Base-by-base conservation (phyloP, 2,797 vertebrate genomes). In the Xiphophorus birchmanni region DNA sequence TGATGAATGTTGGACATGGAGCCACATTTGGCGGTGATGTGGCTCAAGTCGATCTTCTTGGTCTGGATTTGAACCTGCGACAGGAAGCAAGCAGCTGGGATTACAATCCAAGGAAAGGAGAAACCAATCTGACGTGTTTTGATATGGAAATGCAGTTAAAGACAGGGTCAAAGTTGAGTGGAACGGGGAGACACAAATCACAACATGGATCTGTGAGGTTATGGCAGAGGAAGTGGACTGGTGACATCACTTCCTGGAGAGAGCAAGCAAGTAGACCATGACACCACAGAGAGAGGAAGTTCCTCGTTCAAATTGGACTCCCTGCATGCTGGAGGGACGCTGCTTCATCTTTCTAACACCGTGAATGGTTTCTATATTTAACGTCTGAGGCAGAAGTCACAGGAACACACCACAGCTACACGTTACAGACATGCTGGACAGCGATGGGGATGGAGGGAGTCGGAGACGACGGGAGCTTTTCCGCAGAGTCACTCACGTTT, bases 31-130 rank as follows among this genome's bases (percentile, higher is more conserved):
- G 98, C 91, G 74, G 98, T 98, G 90, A 99, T 83, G 45, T 99
- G 97, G 94, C 97, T 98, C 92, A 99, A 71, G 87, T 99, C 97
- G 0, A 98, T 96, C 96, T 99, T 99, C 97, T 99, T 97, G 88
- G 94, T 96, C 93, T 97, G 97, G 82, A 99, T 99, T 80, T 98
- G 97, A 82, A 99, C 78, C 98, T 99, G 94, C 35, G 45, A 50
- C 75, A 2, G 47, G 37, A 35, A 40, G 40, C 35, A 54, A 75
- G 7, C 74, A 29, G 10, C 26, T 13, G 2, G 50, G 48, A 4
- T 12, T 11, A 26, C 21, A 32, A 54, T 6, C 26, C 6, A 44
- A 26, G 1, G 21, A 35, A 37, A 37, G 2, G 32, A 65, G 8
- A 37, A 37, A 65, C 32, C 7, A 35, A 65, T 65, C 37, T 2